Evolutionary conservation across 92 coral and sea anemone genomes (phyloP).

Genomic region (Paramuricea clavata): DNA sequence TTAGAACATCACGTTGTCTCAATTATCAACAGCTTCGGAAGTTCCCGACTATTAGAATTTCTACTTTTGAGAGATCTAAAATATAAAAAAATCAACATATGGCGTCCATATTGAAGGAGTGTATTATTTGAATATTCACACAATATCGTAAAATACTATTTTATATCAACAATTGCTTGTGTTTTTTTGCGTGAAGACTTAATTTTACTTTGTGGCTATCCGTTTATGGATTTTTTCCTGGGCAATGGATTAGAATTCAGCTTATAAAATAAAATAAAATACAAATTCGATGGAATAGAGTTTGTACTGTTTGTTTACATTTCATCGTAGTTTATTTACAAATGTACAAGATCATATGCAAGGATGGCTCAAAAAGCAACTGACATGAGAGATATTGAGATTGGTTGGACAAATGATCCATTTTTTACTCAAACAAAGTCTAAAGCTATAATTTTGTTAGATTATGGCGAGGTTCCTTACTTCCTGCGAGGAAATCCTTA

Average conservation of each 20-base stretch:
- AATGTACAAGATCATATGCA: neutral
- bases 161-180: neutral
- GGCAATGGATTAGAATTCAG: neutral
- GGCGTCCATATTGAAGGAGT: neutral
- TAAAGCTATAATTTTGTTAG: constrained; percentile 70
- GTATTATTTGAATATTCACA: neutral
- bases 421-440: constrained; percentile 22
- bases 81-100: neutral
- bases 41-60: neutral
- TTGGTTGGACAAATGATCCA: constrained; percentile 34
- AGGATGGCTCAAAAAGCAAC: constrained; percentile 26
- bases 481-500: constrained; percentile 94
- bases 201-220: constrained; percentile 16
- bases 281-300: neutral
- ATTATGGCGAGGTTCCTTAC: constrained; percentile 94
- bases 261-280: neutral
- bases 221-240: constrained; percentile 5
- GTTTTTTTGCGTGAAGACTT: neutral
- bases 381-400: constrained; percentile 8
- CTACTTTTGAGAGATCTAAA: constrained; percentile 22
- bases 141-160: no score
- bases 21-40: neutral
- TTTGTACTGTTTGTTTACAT: neutral
- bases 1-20: neutral
- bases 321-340: neutral